These are phyloP conservation scores for Molorchus minor DNA, from an alignment of 2,888 invertebrate species.

Conservation along the genomic window DNA sequence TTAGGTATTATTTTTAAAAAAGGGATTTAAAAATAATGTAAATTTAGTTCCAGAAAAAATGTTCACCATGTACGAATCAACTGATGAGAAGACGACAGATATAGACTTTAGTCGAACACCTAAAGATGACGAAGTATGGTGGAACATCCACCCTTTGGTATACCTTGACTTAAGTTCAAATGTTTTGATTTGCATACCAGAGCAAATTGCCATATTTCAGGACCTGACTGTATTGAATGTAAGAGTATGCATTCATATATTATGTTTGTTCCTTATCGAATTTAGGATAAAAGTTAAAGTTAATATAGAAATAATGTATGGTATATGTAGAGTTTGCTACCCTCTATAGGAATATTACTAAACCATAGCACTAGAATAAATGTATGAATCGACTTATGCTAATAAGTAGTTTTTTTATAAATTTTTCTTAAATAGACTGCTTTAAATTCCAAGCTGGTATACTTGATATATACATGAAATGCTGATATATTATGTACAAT, in stretches of 20 bases:
- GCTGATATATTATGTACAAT: too few species aligned
- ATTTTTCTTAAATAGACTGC: too few species aligned
- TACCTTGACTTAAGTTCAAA: slow-evolving; percentile 83
- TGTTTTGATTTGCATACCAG: slow-evolving; percentile 70
- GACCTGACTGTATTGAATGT: slow-evolving; percentile 78
- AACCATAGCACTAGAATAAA: too few species aligned
- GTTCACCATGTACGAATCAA: slow-evolving; percentile 76
- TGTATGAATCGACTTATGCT: too few species aligned
- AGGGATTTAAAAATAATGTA: slow-evolving; percentile 9
- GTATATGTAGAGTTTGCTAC: too few species aligned
- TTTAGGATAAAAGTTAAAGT: too few species aligned
- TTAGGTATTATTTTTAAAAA: not conserved
- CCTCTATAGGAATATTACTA: too few species aligned
- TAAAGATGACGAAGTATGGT: slow-evolving; percentile 71
- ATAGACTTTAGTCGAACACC: slow-evolving; percentile 69
- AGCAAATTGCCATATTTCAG: slow-evolving; percentile 72
- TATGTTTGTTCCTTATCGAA: too few species aligned
- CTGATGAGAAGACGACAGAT: slow-evolving; percentile 68
- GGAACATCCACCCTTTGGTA: slow-evolving; percentile 82
- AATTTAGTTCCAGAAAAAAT: slow-evolving; percentile 75
- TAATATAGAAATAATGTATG: too few species aligned
- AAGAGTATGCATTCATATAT: slow-evolving; percentile 46
- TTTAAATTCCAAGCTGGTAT: too few species aligned
- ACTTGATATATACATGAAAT: too few species aligned
- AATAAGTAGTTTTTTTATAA: too few species aligned